Conservation (phyloP, 2,888 invertebrate species). For the Hyposoter didymator region DNA sequence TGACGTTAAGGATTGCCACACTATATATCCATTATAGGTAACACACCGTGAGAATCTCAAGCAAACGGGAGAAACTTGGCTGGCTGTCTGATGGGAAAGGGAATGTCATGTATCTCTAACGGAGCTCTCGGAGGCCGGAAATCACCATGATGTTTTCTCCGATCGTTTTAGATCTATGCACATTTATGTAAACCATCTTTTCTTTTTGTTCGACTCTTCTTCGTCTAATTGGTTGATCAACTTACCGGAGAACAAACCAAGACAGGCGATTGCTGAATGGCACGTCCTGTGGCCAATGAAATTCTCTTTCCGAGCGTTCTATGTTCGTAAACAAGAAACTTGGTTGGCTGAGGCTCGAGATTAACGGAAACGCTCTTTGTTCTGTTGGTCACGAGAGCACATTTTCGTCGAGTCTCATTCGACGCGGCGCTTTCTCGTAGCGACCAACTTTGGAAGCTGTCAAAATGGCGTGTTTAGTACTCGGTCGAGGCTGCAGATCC, state of each 20-base stretch:
- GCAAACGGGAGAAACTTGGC: constrained; percentile 49
- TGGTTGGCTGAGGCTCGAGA: background rate
- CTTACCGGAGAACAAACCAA: background rate
- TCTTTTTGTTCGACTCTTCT: background rate
- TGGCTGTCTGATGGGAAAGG: constrained; percentile 44
- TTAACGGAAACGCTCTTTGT: background rate
- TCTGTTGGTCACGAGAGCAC: background rate
- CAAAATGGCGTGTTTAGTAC: background rate
- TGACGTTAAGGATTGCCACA: constrained; percentile 52
- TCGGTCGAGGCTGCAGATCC: background rate
- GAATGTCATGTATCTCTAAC: constrained; percentile 49
- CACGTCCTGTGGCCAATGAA: background rate
- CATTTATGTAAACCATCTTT: background rate
- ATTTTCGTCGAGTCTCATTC: background rate
- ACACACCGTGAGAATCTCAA: constrained; percentile 50
- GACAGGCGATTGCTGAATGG: background rate
- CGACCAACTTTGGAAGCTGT: background rate
- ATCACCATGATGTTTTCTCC: constrained; percentile 41
- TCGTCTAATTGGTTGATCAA: constrained; percentile 18
- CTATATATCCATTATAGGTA: constrained; percentile 53
- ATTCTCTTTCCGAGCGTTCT: background rate
- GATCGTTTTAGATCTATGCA: constrained; percentile 37
- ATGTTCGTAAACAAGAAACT: background rate
- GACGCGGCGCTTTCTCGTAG: background rate
- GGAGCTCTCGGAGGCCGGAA: constrained; percentile 39